phyloP scores from a whole-genome alignment of 2,888 invertebrate species.

The Ferdinandea cuprea region DNA sequence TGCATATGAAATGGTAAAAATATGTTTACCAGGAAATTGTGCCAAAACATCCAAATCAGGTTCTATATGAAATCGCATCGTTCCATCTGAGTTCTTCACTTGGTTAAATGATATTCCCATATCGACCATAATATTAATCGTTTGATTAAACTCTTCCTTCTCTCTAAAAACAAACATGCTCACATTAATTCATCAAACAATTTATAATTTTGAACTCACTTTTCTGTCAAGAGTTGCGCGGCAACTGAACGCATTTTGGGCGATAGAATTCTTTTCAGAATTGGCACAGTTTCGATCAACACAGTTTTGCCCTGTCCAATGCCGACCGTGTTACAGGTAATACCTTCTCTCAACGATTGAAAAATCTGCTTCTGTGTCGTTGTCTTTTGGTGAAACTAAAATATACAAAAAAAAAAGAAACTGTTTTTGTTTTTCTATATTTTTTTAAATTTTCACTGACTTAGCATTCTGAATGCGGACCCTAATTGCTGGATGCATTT shows the following conservation, averaged over 20 bases:
- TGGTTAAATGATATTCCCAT: conserved; percentile 94
- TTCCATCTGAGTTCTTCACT: conserved; percentile 90
- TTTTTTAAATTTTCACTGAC: conserved; percentile 50
- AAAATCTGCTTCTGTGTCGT: conserved; percentile 84
- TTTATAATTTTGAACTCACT: conserved; percentile 78
- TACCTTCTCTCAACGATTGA: conserved; percentile 86
- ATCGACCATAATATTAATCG: conserved; percentile 93
- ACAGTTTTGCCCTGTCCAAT: conserved; percentile 83
- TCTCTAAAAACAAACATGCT: conserved; percentile 78
- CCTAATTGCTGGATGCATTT: conserved; percentile 76
- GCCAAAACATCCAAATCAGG: conserved; percentile 89
- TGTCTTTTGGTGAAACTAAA: conserved; percentile 85
- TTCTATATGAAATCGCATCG: conserved; percentile 88
- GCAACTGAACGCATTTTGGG: conserved; percentile 90
- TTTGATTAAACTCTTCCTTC: conserved; percentile 85
- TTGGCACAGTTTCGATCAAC: conserved; percentile 89
- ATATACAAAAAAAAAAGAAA: conserved; percentile 31
- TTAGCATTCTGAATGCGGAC: conserved; percentile 59
- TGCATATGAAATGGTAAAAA: too few species aligned
- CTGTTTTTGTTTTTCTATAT: too few species aligned
- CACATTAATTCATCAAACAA: too few species aligned
- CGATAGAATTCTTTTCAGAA: conserved; percentile 88
- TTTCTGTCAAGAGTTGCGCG: conserved; percentile 81
- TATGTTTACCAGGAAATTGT: conserved; percentile 79
- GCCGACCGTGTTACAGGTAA: conserved; percentile 83